Evolutionary conservation across 2,797 vertebrate genomes (phyloP), one percentile per base, ranked within the genome.

Genomic region (Acrossocheilus fasciatus): DNA sequence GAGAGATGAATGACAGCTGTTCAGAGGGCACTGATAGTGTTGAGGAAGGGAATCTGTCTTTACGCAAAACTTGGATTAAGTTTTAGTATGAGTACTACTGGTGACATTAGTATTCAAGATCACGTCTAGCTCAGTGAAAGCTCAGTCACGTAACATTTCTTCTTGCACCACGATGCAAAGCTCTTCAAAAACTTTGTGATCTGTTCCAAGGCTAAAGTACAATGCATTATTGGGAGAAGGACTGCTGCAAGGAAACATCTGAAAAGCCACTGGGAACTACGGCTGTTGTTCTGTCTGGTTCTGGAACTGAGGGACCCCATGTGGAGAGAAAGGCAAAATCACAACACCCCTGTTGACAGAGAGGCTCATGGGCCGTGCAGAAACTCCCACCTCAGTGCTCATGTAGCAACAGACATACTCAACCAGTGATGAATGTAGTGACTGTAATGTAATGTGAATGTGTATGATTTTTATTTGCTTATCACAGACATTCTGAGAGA

Each of bases 41-140:
- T 64, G 11, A 34, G 26, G 9, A 62, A 59, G 1, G 10, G 30
- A 36, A 66, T 66, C 62, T 26, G 14, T 69, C 7, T 69, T 68
- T 36, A 17, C 34, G 1, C 18, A 18, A 39, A 69, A 54, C 74
- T 36, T 14, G 17, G 30, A 76, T 36, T 54, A 76, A 17, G 4
- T 34, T 52, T 75, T 52, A 6, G n/a, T 18, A 4, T 9, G n/a
- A 75, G 15, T 82, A 4, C 9, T 18, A 14, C 17, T 47, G 47
- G 34, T 82, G 23, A 34, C 23, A 43, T 73, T 62, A 73, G 12
- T 75, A 66, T 84, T 84, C 57, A 76, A 50, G 11, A 73, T 59
- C 15, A 68, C 36, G 10, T 80, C 15, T 57, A 54, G 34, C 14
- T 69, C 30, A 50, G 12, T 54, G 36, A 26, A 12, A 73, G 45